These are phyloP conservation scores for Idaea aversata DNA, from an alignment of 2,888 invertebrate species.

Conservation along the genomic window DNA sequence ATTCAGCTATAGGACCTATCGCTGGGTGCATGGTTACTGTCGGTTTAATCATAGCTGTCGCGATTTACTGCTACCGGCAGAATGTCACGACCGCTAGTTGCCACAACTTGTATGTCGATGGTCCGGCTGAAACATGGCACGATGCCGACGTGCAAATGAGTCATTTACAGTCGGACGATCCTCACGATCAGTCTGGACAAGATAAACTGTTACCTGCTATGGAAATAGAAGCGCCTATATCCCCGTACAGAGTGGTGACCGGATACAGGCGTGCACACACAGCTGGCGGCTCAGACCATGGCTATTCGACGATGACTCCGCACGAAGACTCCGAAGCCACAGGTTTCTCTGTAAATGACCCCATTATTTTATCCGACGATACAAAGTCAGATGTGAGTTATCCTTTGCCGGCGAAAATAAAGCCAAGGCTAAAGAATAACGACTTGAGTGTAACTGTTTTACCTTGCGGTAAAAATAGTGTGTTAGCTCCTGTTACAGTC, in stretches of 20 bases:
- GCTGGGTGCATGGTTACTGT: slow-evolving; percentile 92
- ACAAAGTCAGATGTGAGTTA: slow-evolving; percentile 80
- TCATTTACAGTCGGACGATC: slow-evolving; percentile 85
- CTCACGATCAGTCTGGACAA: slow-evolving; percentile 82
- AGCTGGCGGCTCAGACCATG: slow-evolving; percentile 94
- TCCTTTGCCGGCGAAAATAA: slow-evolving; percentile 75
- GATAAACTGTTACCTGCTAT: slow-evolving; percentile 82
- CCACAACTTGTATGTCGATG: slow-evolving; percentile 75
- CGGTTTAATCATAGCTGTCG: slow-evolving; percentile 89
- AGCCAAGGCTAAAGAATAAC: slow-evolving; percentile 61
- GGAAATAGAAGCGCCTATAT: slow-evolving; percentile 86
- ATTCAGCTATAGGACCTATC: slow-evolving; percentile 91
- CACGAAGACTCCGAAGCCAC: slow-evolving; percentile 94
- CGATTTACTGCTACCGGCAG: slow-evolving; percentile 91
- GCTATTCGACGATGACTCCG: slow-evolving; percentile 96
- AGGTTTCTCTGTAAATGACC: slow-evolving; percentile 86
- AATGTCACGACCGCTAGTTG: slow-evolving; percentile 77
- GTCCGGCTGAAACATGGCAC: slow-evolving; percentile 76
- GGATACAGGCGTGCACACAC: slow-evolving; percentile 88
- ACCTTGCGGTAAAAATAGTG: slow-evolving; percentile 78
- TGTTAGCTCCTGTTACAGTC: slow-evolving; percentile 93
- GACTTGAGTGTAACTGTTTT: slow-evolving; percentile 73
- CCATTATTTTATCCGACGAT: slow-evolving; percentile 77
- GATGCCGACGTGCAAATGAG: slow-evolving; percentile 85
- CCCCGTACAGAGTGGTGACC: slow-evolving; percentile 92